Evolutionary conservation across 2,888 invertebrate genomes (phyloP).

Genomic region (Zaprionus lineosus): DNA sequence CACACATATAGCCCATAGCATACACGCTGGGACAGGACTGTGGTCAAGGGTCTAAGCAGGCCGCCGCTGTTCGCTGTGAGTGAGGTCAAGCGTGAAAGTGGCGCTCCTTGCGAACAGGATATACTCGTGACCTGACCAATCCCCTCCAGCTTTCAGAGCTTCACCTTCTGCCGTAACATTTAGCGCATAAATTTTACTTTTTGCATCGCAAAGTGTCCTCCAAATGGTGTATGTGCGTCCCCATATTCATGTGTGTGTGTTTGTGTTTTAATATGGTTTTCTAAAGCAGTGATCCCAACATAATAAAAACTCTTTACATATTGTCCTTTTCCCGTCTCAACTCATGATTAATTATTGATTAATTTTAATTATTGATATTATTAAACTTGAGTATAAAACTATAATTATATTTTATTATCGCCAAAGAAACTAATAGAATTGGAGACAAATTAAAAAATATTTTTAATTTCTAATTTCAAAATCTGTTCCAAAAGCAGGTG

Average conservation of each 20-base stretch:
- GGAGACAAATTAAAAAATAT: no score
- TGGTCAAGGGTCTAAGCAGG: conserved; percentile 73
- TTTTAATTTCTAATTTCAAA: no score
- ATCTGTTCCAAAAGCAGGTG: no score
- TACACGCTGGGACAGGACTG: conserved; percentile 16
- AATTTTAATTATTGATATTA: no score
- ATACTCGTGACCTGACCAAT: conserved; percentile 43
- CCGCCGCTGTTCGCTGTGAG: conserved; percentile 49
- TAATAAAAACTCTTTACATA: neutral
- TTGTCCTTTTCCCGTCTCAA: no score
- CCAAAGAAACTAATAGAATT: no score
- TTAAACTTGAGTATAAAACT: no score
- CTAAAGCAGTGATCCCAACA: neutral
- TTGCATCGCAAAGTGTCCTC: conserved; percentile 61
- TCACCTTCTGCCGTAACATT: conserved; percentile 11
- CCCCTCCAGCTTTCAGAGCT: neutral
- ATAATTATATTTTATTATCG: no score
- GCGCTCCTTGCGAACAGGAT: conserved; percentile 58
- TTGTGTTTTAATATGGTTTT: conserved; percentile 38
- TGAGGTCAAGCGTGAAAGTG: conserved; percentile 78
- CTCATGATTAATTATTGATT: conserved; percentile 4
- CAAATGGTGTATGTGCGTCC: conserved; percentile 31
- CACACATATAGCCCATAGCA: conserved; percentile 8
- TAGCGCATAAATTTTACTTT: conserved; percentile 63
- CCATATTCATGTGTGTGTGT: conserved; percentile 12